Base-by-base conservation (phyloP, 2,797 vertebrate genomes). In the Gadopsis marmoratus region DNA sequence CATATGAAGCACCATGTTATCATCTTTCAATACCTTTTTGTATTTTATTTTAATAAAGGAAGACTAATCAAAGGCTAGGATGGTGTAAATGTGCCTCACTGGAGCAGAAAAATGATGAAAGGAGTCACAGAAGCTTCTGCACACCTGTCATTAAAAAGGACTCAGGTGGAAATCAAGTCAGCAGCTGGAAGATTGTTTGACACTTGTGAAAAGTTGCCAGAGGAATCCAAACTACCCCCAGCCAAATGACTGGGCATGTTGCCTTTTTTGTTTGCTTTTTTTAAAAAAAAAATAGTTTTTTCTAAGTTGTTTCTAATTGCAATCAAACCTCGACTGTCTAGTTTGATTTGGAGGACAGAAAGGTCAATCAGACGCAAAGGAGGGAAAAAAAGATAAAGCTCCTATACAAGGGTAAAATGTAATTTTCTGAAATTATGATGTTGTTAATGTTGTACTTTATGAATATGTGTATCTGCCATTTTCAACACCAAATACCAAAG, bases 381-480 rank as follows among this genome's bases (percentile, higher is more conserved):
- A 77, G 7, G 58, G 50, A 41, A 62, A 66, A 66, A 23, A 55
- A 64, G 10, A 76, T 64, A 59, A 73, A 55, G 50, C 55, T 84
- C 71, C 58, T 69, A 54, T 58, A 11, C 21, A 37, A 83, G 56
- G 74, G 69, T 69, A 60, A 85, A 89, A 78, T 90, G 86, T 92
- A 82, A 82, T 91, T 91, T 92, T 85, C 76, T 87, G 82, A 78
- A 84, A 84, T 87, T 86, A 84, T 91, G 67, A 87, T 89, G 89
- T 90, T 87, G 82, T 90, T 91, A 88, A 88, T 91, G 91, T 90
- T 93, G 92, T 94, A 88, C 81, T 90, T 92, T 90, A 88, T 82
- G 76, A 90, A 77, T 87, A 86, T 90, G 82, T 93, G 85, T 91
- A 86, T 91, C 69, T 90, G 88, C 88, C 82, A 87, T 90, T 90